phyloP scores from a whole-genome alignment of 2,888 invertebrate species.

The Bombyx huttoni region DNA sequence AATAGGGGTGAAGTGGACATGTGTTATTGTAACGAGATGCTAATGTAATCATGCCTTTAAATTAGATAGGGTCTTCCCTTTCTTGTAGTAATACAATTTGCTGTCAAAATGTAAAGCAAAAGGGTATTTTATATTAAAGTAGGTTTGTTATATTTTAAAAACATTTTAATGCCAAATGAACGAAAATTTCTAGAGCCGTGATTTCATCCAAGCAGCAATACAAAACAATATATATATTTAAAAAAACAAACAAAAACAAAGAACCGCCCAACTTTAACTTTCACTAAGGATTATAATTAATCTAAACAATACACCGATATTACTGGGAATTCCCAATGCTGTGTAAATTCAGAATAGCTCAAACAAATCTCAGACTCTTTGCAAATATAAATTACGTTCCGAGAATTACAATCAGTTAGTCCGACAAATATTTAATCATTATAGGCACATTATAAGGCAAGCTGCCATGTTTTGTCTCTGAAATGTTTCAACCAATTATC shows the following conservation, averaged over 20 bases:
- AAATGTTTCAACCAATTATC: slow-evolving; percentile 13
- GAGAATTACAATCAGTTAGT: background rate
- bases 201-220: too few relatives aligned
- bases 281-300: too few relatives aligned
- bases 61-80: slow-evolving; percentile 31
- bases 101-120: slow-evolving; percentile 23
- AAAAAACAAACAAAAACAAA: too few relatives aligned
- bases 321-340: background rate
- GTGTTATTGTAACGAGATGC: slow-evolving; percentile 32
- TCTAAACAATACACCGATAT: background rate
- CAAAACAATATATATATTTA: too few relatives aligned
- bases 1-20: slow-evolving; percentile 36
- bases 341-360: background rate
- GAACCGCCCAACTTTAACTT: too few relatives aligned
- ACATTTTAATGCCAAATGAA: too few relatives aligned
- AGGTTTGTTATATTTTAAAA: background rate
- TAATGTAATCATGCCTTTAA: slow-evolving; percentile 41
- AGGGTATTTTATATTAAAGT: slow-evolving; percentile 9
- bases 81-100: slow-evolving; percentile 28
- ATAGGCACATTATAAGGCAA: slow-evolving; percentile 15
- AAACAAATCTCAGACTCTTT: background rate
- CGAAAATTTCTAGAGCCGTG: too few relatives aligned
- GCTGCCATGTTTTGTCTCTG: slow-evolving; percentile 15
- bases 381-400: background rate
- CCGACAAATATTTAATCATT: slow-evolving; percentile 19